A percentile compares a stretch with the other conserved stretches of the same genome.
These are phyloP conservation scores for Procambarus virginalis DNA, from an alignment of 1,140 invertebrate genomes.

Conservation along the genomic window DNA sequence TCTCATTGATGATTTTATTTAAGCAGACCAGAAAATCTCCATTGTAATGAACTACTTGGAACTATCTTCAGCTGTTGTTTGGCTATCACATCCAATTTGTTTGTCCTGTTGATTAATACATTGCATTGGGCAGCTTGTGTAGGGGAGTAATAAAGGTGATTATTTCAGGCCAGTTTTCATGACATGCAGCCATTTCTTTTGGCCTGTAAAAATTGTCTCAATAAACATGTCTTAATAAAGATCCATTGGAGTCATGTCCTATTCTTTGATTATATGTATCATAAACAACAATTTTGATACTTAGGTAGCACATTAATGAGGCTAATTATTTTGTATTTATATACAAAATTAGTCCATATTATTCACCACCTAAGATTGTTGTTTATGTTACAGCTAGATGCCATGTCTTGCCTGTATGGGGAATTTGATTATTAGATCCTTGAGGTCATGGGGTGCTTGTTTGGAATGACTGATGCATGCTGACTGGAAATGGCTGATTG, in stretches of 20 bases:
- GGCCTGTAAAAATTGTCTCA: constrained; percentile 40
- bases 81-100: neutral
- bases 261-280: constrained; percentile 51
- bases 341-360: constrained; percentile 54
- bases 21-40: neutral
- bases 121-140: constrained; percentile 53
- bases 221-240: constrained; percentile 29
- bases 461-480: constrained; percentile 66
- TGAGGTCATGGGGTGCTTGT: constrained; percentile 62
- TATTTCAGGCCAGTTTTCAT: constrained; percentile 59
- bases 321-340: constrained; percentile 54
- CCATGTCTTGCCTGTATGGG: constrained; percentile 65
- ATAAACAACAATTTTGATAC: constrained; percentile 34
- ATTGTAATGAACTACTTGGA: neutral
- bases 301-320: constrained; percentile 53
- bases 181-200: constrained; percentile 68
- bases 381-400: constrained; percentile 62
- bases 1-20: neutral
- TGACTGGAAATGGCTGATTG: constrained; percentile 68
- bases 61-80: neutral
- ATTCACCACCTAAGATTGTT: constrained; percentile 54
- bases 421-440: constrained; percentile 57
- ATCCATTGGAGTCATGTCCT: constrained; percentile 67
- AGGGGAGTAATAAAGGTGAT: constrained; percentile 54
- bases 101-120: constrained; percentile 19